Base-by-base conservation (phyloP, 2,888 invertebrate species). In the Hirtodrosophila duncani region DNA sequence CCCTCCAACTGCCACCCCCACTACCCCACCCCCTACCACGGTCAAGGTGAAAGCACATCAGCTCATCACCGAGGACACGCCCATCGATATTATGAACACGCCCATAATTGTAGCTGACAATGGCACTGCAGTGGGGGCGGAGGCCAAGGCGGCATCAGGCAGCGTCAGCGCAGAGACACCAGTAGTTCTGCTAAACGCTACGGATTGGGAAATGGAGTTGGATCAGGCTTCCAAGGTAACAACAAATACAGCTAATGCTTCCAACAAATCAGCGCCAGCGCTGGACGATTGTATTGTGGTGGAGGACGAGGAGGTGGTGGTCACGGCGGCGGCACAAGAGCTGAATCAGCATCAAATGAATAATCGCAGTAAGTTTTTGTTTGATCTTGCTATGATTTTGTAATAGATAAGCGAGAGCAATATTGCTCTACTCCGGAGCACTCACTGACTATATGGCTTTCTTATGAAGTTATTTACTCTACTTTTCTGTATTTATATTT, bases 191-290 rank as follows among this genome's bases (percentile, higher is more conserved):
- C 68, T 85, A 3, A 84, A 83, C 50, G 82, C 83, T 9, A 86
- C 86, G 11, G 90, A 91, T 65, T 91, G 91, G 91, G 91, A 91
- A 81, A 89, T 90, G 87, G 91, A 90, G 71, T 81, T 90, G 29
- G 91, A 90, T 57, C 88, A 90, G 55, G 89, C 86, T 30, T 82
- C 83, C 3, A 65, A 84, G 46, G 49, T 42, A 38, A n/a, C 52
- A 37, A 24, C 53, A 18, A n/a, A 41, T 31, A 24, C 55, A 41
- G 11, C 59, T 59, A 55, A 51, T 21, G 51, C 70, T 41, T 16
- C 61, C 29, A 69, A 81, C 37, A 55, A 63, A 10, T 70, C 72
- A 48, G 67, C 67, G 18, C 59, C 55, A 2, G 41, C 59, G 23
- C 67, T 75, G 14, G 84, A 83, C 4, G 78, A 84, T 45, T 79